phyloP scores from a whole-genome alignment of 64 coral and sea anemone species.

The Cladopsammia gracilis region DNA sequence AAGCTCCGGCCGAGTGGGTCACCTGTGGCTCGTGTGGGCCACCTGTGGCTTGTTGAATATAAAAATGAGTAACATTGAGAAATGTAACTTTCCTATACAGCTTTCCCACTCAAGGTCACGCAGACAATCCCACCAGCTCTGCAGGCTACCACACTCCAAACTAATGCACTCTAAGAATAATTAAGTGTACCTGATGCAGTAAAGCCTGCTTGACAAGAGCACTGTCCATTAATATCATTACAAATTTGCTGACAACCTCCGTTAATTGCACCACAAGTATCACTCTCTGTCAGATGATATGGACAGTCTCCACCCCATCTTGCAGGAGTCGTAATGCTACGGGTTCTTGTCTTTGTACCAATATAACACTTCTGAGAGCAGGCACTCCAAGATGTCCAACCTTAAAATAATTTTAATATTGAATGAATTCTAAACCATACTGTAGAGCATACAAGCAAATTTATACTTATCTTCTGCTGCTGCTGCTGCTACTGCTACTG shows the following conservation, averaged over 20 bases:
- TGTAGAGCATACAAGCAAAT: too few relatives aligned
- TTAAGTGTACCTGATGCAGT: constrained; percentile 46
- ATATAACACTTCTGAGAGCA: constrained; percentile 59
- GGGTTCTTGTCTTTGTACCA: constrained; percentile 18
- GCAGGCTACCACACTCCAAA: too few relatives aligned
- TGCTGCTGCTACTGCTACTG: too few relatives aligned
- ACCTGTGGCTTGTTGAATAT: too few relatives aligned
- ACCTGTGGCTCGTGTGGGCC: too few relatives aligned
- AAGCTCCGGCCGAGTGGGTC: too few relatives aligned
- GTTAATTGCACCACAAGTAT: constrained; percentile 65
- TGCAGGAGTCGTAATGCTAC: not conserved
- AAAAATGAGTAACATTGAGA: too few relatives aligned
- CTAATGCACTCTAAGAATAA: not conserved
- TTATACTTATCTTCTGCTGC: too few relatives aligned
- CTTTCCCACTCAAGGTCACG: too few relatives aligned
- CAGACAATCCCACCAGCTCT: too few relatives aligned
- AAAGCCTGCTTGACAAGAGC: constrained; percentile 71
- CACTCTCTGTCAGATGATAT: constrained; percentile 5
- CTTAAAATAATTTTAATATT: constrained; percentile 4
- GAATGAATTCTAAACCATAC: not conserved
- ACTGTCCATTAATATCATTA: constrained; percentile 46
- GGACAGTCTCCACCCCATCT: constrained; percentile 49
- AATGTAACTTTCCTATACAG: too few relatives aligned
- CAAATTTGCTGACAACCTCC: constrained; percentile 75
- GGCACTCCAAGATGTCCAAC: constrained; percentile 54